Percentiles rank a stretch among this genome's conserved stretches.
Conservation (phyloP, 2,888 invertebrate genomes). For the Diaphora mendica region DNA sequence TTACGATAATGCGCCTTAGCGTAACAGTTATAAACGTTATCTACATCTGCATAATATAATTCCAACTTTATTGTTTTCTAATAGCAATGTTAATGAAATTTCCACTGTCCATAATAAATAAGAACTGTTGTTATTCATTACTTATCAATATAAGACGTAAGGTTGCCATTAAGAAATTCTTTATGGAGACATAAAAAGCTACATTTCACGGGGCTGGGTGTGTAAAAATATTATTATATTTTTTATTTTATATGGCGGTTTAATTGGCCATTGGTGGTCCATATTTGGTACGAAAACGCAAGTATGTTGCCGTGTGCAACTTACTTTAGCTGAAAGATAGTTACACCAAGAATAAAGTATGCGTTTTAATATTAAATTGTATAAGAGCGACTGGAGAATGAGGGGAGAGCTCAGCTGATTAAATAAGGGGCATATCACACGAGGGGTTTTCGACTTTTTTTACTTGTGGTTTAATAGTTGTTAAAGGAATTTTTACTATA, state of each 20-base stretch:
- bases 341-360: slow-evolving; percentile 41
- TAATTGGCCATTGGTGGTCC: slow-evolving; percentile 55
- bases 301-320: slow-evolving; percentile 53
- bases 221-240: slow-evolving; percentile 42
- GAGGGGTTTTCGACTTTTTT: slow-evolving; percentile 10
- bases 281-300: slow-evolving; percentile 52
- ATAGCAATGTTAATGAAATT: slow-evolving; percentile 16
- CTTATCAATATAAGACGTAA: slow-evolving; percentile 42
- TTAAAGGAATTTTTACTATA: neutral
- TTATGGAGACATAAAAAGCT: slow-evolving; percentile 38
- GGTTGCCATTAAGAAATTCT: slow-evolving; percentile 45
- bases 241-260: slow-evolving; percentile 46
- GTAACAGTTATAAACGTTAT: neutral
- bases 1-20: slow-evolving; percentile 2
- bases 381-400: slow-evolving; percentile 25
- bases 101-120: slow-evolving; percentile 21
- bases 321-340: slow-evolving; percentile 31
- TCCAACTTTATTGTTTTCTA: neutral
- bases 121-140: slow-evolving; percentile 17
- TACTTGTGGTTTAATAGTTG: neutral
- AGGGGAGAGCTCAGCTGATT: slow-evolving; percentile 37
- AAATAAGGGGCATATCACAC: slow-evolving; percentile 28
- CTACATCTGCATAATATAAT: neutral
- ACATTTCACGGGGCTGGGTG: slow-evolving; percentile 42
- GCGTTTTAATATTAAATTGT: slow-evolving; percentile 43